Percentiles rank a stretch among this genome's conserved stretches.
phyloP scores from a whole-genome alignment of 2,113 vertebrate genomes.

The chimpanzee (Pan troglodytes) region NHGRI_mPanTro3-v2.1_pri NC_072418.2:43025001-43025500 shows the following conservation, averaged over 20 bases:
- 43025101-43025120: not conserved
- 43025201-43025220: not conserved
- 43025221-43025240: not conserved
- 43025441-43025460: not conserved
- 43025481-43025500: not conserved
- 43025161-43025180: not conserved
- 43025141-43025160: not conserved
- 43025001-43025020: not conserved
- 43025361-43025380: constrained; percentile 47
- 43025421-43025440: not conserved
- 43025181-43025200: not conserved
- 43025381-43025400: constrained; percentile 65
- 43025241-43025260: not conserved
- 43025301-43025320: not conserved
- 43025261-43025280: not conserved
- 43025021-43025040: not conserved
- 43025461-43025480: not conserved
- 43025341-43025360: not conserved
- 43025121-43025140: not conserved
- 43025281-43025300: constrained; percentile 14
- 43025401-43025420: not conserved
- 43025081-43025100: not conserved
- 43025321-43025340: constrained; percentile 65
- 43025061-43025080: not conserved
- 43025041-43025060: not conserved